phyloP scores from a whole-genome alignment of 2,797 vertebrate species.

The Malurus leucopterus region DNA sequence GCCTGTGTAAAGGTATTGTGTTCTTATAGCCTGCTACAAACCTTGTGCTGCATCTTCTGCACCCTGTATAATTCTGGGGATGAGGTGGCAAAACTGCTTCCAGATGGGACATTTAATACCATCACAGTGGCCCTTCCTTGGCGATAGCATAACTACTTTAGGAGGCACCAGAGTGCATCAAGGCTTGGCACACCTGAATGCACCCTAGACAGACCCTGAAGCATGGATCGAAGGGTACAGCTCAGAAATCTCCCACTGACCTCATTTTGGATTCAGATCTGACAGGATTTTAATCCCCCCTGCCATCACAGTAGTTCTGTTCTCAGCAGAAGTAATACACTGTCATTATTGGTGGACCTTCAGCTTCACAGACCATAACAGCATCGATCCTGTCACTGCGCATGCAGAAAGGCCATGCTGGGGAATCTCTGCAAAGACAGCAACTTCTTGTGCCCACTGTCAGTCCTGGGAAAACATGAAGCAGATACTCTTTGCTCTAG shows the following conservation, averaged over 20 bases:
- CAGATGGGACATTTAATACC: not conserved
- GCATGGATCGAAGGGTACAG: slow-evolving; percentile 6
- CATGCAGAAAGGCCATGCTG: not conserved
- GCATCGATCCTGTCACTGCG: not conserved
- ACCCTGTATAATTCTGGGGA: not conserved
- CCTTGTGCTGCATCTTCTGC: not conserved
- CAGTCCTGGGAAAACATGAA: not conserved
- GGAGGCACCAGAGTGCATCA: slow-evolving; percentile 19
- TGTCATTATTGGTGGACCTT: slow-evolving; percentile 26
- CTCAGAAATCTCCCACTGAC: slow-evolving; percentile 34
- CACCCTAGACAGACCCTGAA: slow-evolving; percentile 33
- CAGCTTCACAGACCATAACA: slow-evolving; percentile 41
- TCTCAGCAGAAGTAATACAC: slow-evolving; percentile 31
- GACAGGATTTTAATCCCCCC: slow-evolving; percentile 32
- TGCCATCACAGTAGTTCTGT: not conserved
- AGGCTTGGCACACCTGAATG: slow-evolving; percentile 13
- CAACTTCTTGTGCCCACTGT: not conserved
- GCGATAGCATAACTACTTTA: not conserved
- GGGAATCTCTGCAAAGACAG: not conserved
- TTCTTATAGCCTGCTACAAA: not conserved
- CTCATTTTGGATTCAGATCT: slow-evolving; percentile 30
- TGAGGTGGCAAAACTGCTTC: not conserved
- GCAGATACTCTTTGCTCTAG: not conserved
- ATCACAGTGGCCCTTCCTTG: not conserved
- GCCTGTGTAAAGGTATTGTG: not conserved